Conservation (phyloP, 2,797 vertebrate genomes). For the Sardinella longiceps region DNA sequence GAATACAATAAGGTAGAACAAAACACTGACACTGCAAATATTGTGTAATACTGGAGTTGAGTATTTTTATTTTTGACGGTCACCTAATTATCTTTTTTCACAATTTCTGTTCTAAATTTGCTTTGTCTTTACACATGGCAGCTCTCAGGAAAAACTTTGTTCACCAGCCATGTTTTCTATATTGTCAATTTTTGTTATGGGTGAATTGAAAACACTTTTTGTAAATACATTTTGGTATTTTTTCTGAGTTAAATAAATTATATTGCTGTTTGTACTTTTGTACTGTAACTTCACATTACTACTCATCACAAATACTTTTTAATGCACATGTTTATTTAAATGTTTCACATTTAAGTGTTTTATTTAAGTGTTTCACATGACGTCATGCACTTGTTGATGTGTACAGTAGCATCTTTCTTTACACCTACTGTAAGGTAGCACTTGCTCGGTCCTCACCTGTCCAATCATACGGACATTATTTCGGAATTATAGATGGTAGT, state of each 20-base stretch:
- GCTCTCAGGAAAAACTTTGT: neutral
- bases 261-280: neutral
- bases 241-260: conserved; percentile 18
- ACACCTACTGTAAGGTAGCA: neutral
- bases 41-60: neutral
- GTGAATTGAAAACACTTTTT: conserved; percentile 6
- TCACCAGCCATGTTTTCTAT: neutral
- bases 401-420: neutral
- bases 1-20: neutral
- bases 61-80: neutral
- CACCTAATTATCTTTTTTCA: neutral
- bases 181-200: neutral
- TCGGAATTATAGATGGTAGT: no score
- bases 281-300: neutral
- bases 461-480: no score
- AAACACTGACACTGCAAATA: neutral
- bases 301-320: neutral
- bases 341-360: no score
- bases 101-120: neutral
- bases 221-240: conserved; percentile 11
- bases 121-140: neutral
- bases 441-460: neutral
- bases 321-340: neutral
- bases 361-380: no score
- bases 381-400: no score